phyloP scores from a whole-genome alignment of 2,797 vertebrate species.

The Sebastes variabilis region DNA sequence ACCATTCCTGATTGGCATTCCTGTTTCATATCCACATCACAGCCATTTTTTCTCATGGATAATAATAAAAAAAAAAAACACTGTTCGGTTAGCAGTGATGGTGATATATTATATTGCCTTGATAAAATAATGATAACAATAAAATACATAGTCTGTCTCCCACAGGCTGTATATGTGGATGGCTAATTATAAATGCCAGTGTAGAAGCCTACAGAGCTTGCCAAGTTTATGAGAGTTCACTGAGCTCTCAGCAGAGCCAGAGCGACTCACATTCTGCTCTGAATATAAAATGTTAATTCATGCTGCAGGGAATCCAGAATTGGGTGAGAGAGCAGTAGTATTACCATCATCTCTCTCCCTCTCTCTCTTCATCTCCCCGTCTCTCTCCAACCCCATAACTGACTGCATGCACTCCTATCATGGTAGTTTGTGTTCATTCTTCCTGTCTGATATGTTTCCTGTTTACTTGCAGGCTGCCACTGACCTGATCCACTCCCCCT shows the following conservation, averaged over 20 bases:
- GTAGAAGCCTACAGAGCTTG: slow-evolving; percentile 64
- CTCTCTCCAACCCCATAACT: slow-evolving; percentile 35
- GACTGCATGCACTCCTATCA: slow-evolving; percentile 47
- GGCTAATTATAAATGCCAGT: slow-evolving; percentile 74
- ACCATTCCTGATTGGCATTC: background rate
- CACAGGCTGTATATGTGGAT: slow-evolving; percentile 52
- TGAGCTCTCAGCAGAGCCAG: slow-evolving; percentile 74
- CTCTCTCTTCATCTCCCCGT: slow-evolving; percentile 25
- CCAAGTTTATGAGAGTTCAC: slow-evolving; percentile 77
- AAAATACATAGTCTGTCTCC: slow-evolving; percentile 46
- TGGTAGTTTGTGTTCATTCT: slow-evolving; percentile 45
- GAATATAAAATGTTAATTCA: slow-evolving; percentile 85
- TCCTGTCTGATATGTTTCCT: slow-evolving; percentile 42
- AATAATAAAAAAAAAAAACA: background rate
- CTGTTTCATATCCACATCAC: background rate
- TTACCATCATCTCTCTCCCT: slow-evolving; percentile 48
- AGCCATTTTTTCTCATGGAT: background rate
- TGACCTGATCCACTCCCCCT: slow-evolving; percentile 31
- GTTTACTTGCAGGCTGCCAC: slow-evolving; percentile 45
- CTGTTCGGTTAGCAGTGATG: background rate
- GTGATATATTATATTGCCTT: slow-evolving; percentile 38
- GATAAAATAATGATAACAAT: slow-evolving; percentile 1
- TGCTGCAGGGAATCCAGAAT: slow-evolving; percentile 75
- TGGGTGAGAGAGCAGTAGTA: slow-evolving; percentile 69
- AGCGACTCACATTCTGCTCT: slow-evolving; percentile 73